Evolutionary conservation across 2,797 vertebrate genomes (phyloP).

Genomic region (Propithecus deckenii): DNA sequence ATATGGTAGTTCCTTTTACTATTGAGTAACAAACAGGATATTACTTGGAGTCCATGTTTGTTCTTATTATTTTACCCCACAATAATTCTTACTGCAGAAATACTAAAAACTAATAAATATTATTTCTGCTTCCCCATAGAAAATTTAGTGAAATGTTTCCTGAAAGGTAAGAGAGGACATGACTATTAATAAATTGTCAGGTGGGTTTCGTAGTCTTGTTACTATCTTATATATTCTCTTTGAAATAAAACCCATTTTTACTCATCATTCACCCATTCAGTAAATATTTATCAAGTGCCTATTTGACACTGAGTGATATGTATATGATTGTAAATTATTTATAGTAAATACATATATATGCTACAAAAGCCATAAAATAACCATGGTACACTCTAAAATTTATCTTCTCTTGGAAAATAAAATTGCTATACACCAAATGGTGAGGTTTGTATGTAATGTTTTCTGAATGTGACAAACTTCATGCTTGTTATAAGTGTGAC

Average conservation of each 20-base stretch:
- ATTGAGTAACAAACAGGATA: neutral
- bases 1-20: conserved; percentile 44
- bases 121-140: neutral
- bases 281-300: conserved; percentile 38
- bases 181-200: conserved; percentile 19
- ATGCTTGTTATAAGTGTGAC: neutral
- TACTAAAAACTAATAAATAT: neutral
- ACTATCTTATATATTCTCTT: neutral
- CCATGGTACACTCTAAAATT: neutral
- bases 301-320: conserved; percentile 15
- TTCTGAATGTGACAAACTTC: neutral
- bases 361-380: conserved; percentile 22
- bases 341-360: conserved; percentile 13
- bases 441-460: neutral
- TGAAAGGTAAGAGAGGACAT: neutral
- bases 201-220: neutral
- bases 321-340: conserved; percentile 41
- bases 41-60: neutral
- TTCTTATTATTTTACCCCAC: neutral
- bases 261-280: conserved; percentile 24
- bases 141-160: conserved; percentile 22
- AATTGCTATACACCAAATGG: neutral
- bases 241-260: conserved; percentile 34
- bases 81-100: neutral
- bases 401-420: conserved; percentile 42